Conservation (phyloP, 2,888 invertebrate genomes). For the Pachymerium ferrugineum region DNA sequence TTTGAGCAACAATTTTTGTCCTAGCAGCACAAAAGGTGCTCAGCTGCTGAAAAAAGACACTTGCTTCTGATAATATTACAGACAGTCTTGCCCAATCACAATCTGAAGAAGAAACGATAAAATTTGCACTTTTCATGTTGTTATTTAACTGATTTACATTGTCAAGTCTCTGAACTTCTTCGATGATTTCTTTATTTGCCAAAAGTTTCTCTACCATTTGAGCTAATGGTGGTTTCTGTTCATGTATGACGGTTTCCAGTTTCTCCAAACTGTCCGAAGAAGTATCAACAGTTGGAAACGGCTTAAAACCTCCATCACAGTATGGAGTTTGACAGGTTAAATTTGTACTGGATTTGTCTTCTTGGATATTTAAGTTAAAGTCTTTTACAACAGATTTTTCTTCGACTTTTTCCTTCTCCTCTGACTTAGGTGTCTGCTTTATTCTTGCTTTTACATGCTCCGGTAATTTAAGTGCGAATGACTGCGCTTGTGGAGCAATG, state of each 20-base stretch:
- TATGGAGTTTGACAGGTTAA: background rate
- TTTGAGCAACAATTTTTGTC: background rate
- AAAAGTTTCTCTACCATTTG: background rate
- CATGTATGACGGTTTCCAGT: no score
- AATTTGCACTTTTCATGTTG: slow-evolving; percentile 14
- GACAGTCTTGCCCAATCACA: slow-evolving; percentile 12
- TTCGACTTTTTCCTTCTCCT: background rate
- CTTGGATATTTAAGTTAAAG: background rate
- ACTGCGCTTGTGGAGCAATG: background rate
- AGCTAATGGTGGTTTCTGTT: background rate
- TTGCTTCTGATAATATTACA: slow-evolving; percentile 1
- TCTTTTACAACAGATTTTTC: background rate
- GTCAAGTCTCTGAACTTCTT: background rate
- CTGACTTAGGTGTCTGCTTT: background rate
- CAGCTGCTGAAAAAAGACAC: slow-evolving; percentile 10
- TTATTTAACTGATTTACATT: background rate
- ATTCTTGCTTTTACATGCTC: slow-evolving; percentile 30
- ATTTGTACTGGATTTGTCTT: background rate
- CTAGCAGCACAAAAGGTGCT: slow-evolving; percentile 3
- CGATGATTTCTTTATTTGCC: background rate
- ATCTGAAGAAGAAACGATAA: background rate
- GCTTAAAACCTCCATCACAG: background rate
- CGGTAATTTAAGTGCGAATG: slow-evolving; percentile 28
- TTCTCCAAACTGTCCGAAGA: no score
- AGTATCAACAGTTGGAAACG: background rate